These are phyloP conservation scores for Gerris lacustris DNA, from an alignment of 2,888 invertebrate genomes.

Conservation along the genomic window DNA sequence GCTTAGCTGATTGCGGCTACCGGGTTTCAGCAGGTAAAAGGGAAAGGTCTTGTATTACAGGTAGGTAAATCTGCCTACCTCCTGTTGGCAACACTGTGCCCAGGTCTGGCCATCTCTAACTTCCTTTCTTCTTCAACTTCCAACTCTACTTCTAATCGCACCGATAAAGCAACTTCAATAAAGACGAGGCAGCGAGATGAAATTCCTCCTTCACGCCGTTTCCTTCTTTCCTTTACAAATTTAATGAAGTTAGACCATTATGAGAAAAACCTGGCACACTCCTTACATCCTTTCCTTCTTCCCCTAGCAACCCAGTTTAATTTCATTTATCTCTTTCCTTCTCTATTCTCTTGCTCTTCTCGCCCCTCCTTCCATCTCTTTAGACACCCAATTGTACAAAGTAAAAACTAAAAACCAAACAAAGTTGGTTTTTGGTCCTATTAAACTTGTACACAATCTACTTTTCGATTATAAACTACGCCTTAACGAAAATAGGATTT, in stretches of 20 bases:
- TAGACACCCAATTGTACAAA: neutral
- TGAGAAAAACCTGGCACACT: neutral
- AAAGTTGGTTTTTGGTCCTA: too few species aligned
- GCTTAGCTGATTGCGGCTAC: neutral
- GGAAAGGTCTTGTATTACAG: neutral
- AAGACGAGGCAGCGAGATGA: neutral
- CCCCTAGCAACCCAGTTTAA: neutral
- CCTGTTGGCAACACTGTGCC: neutral
- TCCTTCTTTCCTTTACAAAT: neutral
- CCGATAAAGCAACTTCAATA: neutral
- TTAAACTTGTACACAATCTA: too few species aligned
- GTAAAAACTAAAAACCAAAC: neutral
- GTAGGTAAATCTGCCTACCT: neutral
- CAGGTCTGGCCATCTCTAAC: neutral
- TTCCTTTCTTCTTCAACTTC: neutral
- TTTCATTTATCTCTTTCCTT: neutral
- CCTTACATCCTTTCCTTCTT: neutral
- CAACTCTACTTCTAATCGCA: neutral
- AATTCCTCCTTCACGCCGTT: neutral
- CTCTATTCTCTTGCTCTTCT: neutral
- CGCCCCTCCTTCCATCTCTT: neutral
- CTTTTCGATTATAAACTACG: too few species aligned
- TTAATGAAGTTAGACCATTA: conserved; percentile 5
- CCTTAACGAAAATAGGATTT: too few species aligned
- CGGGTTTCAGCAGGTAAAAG: neutral